Evolutionary conservation across 2,113 vertebrate species (phyloP).

Genomic region (Ammodytes marinus): DNA sequence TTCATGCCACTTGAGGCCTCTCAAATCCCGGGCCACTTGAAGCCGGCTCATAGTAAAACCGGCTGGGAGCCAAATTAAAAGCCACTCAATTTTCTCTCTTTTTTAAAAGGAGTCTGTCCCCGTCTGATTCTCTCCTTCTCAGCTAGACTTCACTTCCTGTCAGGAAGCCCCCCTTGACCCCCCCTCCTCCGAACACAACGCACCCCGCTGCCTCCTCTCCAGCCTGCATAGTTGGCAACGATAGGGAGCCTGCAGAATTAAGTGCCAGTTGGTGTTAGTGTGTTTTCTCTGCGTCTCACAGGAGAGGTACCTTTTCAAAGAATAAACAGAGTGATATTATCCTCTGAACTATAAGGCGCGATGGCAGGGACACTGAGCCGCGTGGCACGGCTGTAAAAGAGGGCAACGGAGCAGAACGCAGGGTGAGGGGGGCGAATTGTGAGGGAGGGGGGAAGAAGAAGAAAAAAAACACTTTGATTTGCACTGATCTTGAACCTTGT

Average conservation of each 20-base stretch:
- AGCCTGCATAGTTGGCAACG: constrained; percentile 88
- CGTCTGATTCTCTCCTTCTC: constrained; percentile 74
- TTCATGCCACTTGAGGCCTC: constrained; percentile 37
- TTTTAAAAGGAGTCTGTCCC: constrained; percentile 84
- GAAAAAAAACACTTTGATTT: constrained; percentile 88
- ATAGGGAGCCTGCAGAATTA: constrained; percentile 92
- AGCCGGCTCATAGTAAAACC: constrained; percentile 80
- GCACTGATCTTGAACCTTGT: constrained; percentile 84
- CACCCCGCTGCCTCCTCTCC: constrained; percentile 74
- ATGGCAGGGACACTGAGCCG: constrained; percentile 75
- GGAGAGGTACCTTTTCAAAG: constrained; percentile 92
- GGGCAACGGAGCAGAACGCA: constrained; percentile 40
- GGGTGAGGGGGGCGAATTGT: constrained; percentile 47
- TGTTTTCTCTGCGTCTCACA: constrained; percentile 94
- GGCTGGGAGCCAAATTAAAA: constrained; percentile 90
- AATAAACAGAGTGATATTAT: constrained; percentile 88
- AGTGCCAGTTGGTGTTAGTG: constrained; percentile 97
- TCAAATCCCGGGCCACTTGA: constrained; percentile 44
- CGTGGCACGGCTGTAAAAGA: constrained; percentile 71
- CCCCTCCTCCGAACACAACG: constrained; percentile 56
- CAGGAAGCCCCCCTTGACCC: constrained; percentile 87
- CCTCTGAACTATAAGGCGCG: constrained; percentile 81
- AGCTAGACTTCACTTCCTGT: constrained; percentile 91
- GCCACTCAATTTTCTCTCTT: constrained; percentile 86
- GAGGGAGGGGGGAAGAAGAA: constrained; percentile 33